phyloP scores from a whole-genome alignment of 2,797 vertebrate species.

The Onychomys arenicola region DNA sequence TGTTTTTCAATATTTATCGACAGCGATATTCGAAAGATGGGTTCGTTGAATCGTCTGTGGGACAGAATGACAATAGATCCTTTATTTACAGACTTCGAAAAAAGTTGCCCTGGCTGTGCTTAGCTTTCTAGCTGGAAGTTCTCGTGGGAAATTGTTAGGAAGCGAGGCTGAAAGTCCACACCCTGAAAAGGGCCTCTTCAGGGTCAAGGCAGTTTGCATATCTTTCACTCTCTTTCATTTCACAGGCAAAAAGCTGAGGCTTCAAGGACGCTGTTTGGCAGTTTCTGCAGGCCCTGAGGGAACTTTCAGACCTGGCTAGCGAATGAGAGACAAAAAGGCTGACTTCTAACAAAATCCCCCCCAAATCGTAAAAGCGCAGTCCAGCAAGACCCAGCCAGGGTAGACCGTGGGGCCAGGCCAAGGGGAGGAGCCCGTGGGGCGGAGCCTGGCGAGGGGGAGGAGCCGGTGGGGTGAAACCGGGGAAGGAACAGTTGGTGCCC shows the following conservation, averaged over 20 bases:
- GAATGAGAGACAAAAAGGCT: not conserved
- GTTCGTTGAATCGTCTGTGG: not conserved
- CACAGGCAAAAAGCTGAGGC: not conserved
- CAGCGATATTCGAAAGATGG: not conserved
- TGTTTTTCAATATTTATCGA: not conserved
- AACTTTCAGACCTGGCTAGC: not conserved
- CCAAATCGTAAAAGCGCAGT: too few relatives aligned
- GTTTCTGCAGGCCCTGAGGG: not conserved
- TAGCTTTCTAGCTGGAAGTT: not conserved
- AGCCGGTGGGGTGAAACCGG: not conserved
- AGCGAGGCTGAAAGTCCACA: not conserved
- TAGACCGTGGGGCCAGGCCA: accelerated
- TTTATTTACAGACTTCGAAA: not conserved
- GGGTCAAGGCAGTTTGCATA: not conserved
- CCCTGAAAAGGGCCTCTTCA: not conserved
- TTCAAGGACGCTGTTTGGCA: not conserved
- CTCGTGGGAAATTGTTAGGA: not conserved
- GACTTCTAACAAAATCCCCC: not conserved
- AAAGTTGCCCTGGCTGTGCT: not conserved
- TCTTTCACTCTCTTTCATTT: not conserved
- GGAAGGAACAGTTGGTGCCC: not conserved
- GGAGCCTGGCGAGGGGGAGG: not conserved
- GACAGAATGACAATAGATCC: not conserved
- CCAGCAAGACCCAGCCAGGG: accelerated
- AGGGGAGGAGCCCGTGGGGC: not conserved